Evolutionary conservation across 1,140 invertebrate genomes (phyloP), one percentile per base, ranked within the genome.

Genomic region (Acromyrmex charruanus): DNA sequence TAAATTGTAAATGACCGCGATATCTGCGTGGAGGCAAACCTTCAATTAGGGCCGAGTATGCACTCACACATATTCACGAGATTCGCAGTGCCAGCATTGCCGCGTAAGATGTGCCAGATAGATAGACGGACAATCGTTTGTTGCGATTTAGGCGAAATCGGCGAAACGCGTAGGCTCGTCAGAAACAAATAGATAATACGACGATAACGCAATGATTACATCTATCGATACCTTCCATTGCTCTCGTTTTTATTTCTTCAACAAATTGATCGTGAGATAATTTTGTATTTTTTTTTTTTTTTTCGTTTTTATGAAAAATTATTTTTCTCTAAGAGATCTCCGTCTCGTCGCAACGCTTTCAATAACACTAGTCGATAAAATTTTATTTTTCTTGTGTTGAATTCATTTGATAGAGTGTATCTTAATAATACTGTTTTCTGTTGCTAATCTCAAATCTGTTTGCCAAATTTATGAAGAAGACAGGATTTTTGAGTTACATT

Each of bases 1-100:
- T 92, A 92, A 79, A 93, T 87, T 90, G 90, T 88, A 93, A 91
- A 92, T 92, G 89, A 79, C 80, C 89, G 77, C 86, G 92, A 88
- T 81, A 90, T 90, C 86, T 87, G 87, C 90, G 88, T 84, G 77
- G 77, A 89, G 80, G 69, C 86, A 87, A 92, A 92, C 92, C 92
- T 88, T 92, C 92, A 92, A 93, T 93, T 93, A 93, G 92, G 79
- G 87, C 85, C 51, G 80, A 51, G 51, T n/a, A 28, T 51, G 63
- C 39, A 80, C 81, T 53, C 58, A 35, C 51, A 51, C 25, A 3
- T 9, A 21, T n/a, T 44, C 61, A n/a, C 2, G 16, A 7, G n/a
- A 5, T 44, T 44, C 28, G 25, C 31, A 35, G 3, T 25, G 58
- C 51, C n/a, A 31, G 31, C 75, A 28, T 69, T 49, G 44, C 21